Base-by-base conservation (phyloP, 2,888 invertebrate species). In the Acleris sparsana region DNA sequence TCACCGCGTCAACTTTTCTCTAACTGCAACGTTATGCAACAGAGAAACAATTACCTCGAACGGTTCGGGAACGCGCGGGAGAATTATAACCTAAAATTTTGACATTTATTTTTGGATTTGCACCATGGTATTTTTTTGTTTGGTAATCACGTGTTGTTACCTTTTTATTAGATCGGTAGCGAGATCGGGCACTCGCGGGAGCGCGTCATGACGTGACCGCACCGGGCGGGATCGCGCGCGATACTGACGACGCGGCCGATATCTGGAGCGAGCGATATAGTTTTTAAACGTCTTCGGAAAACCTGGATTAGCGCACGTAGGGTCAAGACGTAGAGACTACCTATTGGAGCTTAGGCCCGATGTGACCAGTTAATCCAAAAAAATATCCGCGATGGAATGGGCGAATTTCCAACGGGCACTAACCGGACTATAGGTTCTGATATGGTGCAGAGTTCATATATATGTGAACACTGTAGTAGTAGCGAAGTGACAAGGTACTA, bases 1-100 rank as follows among this genome's bases (percentile, higher is more conserved):
- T 83, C 87, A 84, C 83, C 78, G 79, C 78, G 71, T 78, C 83
- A 83, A 85, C 83, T 86, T 91, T 90, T 89, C 88, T 87, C 85
- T 84, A 84, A 79, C 80, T 89, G 88, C 88, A 88, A 84, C 85
- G 87, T 91, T 90, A 90, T 89, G 90, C 90, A 90, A 91, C 87
- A 85, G 53, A 39, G 80, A 78, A 81, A 81, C 77, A 77, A 72
- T 79, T 84, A 80, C 78, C 76, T 65, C 72, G 66, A 72, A 72
- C 67, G 73, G 72, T 77, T 78, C 75, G 80, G 82, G 82, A 85
- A 85, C 82, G 80, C 75, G 77, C 78, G 79, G 80, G 82, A 77
- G 83, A 85, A 78, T 80, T 73, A 72, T 84, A 86, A 85, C 83
- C 85, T 85, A 80, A 71, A 74, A 72, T 73, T 82, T 78, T 82